Base-by-base conservation (phyloP, 1,140 invertebrate genomes). In the Neodiprion lecontei region DNA sequence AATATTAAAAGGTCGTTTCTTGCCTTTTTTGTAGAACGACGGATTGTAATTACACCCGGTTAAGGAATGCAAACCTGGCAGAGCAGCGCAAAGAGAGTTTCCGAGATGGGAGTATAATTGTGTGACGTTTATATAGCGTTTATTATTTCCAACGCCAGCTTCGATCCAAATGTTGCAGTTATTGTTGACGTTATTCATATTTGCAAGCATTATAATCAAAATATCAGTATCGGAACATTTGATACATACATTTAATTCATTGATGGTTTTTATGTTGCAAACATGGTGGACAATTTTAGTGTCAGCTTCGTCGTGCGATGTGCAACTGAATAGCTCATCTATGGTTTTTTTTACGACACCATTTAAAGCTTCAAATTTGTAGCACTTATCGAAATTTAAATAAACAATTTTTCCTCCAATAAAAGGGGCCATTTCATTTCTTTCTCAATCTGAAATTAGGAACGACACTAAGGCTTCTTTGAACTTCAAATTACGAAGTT, bases 21-120 rank as follows among this genome's bases (percentile, higher is more conserved):
- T 83, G 40, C 77, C 83, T 80, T 78, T 84, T 11, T 74, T 79
- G 14, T 78, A 80, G 69, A 83, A 85, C 9, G 79, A 76, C n/a
- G 83, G 84, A 77, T 87, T 86, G 72, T 79, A 86, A 73, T 86
- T 82, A 73, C 84, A 88, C n/a, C 86, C 86, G 9, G 84, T 88
- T 0, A 88, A 74, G 9, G 85, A 85, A 77, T 88, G 83, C 70
- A 87, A 84, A 69, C 75, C 81, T 68, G 80, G 80, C 68, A 87
- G 79, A 28, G 69, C 74, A 73, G 23, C 14, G 74, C 79, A 81
- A 28, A 83, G 23, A 68, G 61, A 73, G 14, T 23, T 9, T 70
- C 83, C 80, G 49, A 85, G 78, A 7, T 1, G 10, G 48, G 28
- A 9, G 40, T 8, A 53, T 17, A 48, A 9, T 49, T 71, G 67